Base-by-base conservation (phyloP, 2,888 invertebrate genomes). In the Synanthedon formicaeformis region DNA sequence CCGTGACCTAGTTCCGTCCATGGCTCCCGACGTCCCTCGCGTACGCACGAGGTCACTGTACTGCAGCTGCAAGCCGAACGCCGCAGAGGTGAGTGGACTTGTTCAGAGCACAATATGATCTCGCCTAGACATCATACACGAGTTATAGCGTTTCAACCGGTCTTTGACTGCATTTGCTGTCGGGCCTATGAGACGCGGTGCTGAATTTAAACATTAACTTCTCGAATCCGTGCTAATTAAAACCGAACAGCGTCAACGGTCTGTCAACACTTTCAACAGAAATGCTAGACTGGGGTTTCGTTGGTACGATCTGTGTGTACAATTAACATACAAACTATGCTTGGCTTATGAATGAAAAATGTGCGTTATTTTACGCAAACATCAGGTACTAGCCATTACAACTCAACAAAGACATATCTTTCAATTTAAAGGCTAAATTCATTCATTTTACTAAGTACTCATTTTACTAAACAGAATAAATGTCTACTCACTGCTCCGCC, bases 1-100 rank as follows among this genome's bases (percentile, higher is more conserved):
- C 75, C 76, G 64, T 81, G 81, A 82, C 84, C 82, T 60, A 78
- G 63, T 72, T 78, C 59, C 66, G 51, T 53, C 54, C 50, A 58
- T 55, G 50, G 56, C 58, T 62, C 63, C 60, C 48, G 65, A 73
- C 69, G 8, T 34, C 58, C 61, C 74, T 75, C 72, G 73, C 73
- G 86, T 86, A 85, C 85, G 81, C 84, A 78, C 78, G 82, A 78
- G 86, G 85, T 86, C 85, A 86, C 73, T 86, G 86, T 82, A 84
- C 85, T 87, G 86, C 85, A 86, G 83, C 76, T 85, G 86, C 84
- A 85, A 76, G 70, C 69, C 63, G 64, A 80, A 77, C 75, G 70
- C 81, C 77, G 84, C 84, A 81, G 75, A 73, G 78, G 77, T 79
- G 75, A 79, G 67, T 80, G 76, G 73, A 79, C 81, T 69, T 65